phyloP scores from a whole-genome alignment of 2,888 invertebrate species.

The Imbricaverruca yamaguchii region DNA sequence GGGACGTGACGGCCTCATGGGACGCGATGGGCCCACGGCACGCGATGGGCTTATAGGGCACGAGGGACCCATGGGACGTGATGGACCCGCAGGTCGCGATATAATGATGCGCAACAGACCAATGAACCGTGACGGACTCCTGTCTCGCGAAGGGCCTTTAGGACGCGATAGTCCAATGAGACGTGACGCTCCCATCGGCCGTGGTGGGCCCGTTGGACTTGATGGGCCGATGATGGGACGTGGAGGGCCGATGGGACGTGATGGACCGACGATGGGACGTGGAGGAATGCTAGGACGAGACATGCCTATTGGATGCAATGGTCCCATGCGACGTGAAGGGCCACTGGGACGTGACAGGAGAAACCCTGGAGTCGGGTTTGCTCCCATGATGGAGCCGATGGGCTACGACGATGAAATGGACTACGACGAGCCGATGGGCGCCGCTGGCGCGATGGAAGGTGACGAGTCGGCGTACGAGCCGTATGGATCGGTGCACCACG shows the following conservation, averaged over 20 bases:
- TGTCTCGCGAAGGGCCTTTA: not conserved
- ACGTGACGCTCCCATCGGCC: slow-evolving; percentile 29
- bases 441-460: slow-evolving; percentile 23
- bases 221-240: slow-evolving; percentile 24
- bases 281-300: slow-evolving; percentile 24
- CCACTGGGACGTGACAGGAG: not conserved
- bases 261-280: slow-evolving; percentile 12
- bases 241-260: slow-evolving; percentile 20
- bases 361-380: not conserved
- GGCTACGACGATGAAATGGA: not conserved
- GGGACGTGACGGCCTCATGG: not conserved
- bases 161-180: not conserved
- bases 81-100: not conserved
- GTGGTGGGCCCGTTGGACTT: slow-evolving; percentile 23
- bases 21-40: not conserved
- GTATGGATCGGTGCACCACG: slow-evolving; percentile 24
- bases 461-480: not conserved
- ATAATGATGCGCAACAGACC: not conserved
- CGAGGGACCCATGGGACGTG: not conserved
- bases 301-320: not conserved
- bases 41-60: not conserved
- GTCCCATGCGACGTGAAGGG: not conserved
- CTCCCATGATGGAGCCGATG: not conserved
- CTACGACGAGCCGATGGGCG: slow-evolving; percentile 32
- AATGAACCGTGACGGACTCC: not conserved